Evolutionary conservation across 2,888 invertebrate genomes (phyloP), one percentile per base, ranked within the genome.

Genomic region (Hetaerina titia): DNA sequence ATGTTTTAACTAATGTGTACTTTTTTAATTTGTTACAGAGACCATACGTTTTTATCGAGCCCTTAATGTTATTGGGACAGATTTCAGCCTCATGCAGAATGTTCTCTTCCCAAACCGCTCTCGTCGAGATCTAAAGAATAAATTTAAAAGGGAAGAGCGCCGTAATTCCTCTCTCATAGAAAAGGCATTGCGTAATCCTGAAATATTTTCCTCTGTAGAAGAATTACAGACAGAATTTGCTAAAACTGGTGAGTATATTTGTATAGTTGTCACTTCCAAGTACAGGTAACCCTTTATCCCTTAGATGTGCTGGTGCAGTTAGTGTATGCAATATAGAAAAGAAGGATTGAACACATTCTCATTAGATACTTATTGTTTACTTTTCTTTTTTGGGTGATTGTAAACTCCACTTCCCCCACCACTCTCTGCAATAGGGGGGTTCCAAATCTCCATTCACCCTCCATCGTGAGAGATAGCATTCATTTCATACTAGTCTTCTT

Each of bases 31-130:
- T 89, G 94, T 96, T 96, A 15, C 97, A 95, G 99, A 99, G 96
- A 99, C 99, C 0, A 97, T 98, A n/a, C 98, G 98, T 95, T 99
- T 99, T 97, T 99, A 99, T 97, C 98, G 98, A 96, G 99, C 99
- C 0, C 97, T 99, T 17, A 99, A 98, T 96, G 98, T 98, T 15
- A 97, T 99, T 94, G 99, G 99, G 0, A 99, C 99, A 0, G 99
- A 99, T 97, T 99, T 99, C 97, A 98, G 98, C 9, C 97, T 99
- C 94, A 99, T 99, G 98, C 97, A 98, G 95, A 97, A 98, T 94
- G 97, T 99, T 88, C 56, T 92, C 19, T 99, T 99, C 97, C 98
- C 98, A 0, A 98, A 98, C 88, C 97, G 99, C 95, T 98, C 98
- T 0, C 97, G 99, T 22, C 97, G 98, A 95, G 99, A 99, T 96